Evolutionary conservation across 30 jellyfish, hydroid and myxozoan species (phyloP), one percentile per base, ranked within the genome.

Genomic region (Haliclystus octoradiatus): DNA sequence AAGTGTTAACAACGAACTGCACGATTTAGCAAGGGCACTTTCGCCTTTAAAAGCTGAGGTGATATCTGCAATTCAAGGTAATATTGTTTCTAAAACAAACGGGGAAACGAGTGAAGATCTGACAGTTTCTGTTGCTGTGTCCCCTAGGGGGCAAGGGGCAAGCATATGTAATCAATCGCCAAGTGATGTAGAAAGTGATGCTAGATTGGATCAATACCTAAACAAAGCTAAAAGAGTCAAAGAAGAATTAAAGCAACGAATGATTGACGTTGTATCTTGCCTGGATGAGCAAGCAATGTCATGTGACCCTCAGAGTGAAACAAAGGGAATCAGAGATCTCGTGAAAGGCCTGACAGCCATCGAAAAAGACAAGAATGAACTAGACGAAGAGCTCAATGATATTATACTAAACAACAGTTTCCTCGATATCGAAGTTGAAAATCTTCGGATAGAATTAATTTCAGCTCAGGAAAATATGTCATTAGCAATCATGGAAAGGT

Each of bases 41-140:
- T 83, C 95, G 7, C 99, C 99, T 0, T 74, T 91, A 64, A 91
- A 91, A 74, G 71, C 73, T 62, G 99, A 91, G 61, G 99, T 91
- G 2, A 77, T 74, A 15, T 82, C 87, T 62, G 99, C 93, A 4
- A 80, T 91, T 13, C 79, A 72, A 5, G 14, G 57, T 40, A 40
- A 40, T 19, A 19, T 19, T 9, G 57, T 40, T 9, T 40, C 57
- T 9, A 5, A 9, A 19, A 68, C 28, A 33, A 68, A 28, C 53
- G 71, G 31, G 12, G 79, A 51, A 1, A 49, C 26, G n/a, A 1
- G 46, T 14, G 76, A 24, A 15, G 65, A 40, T 25, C 77, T 7
- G 27, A 24, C 68, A 24, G 23, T 26, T 7, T 5, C 68, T n/a
- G 5, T 24, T 12, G 30, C 25, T 12, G 9, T 27, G 68, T 53